Evolutionary conservation across 2,888 invertebrate species (phyloP).

Genomic region (Vesta saturnalis): DNA sequence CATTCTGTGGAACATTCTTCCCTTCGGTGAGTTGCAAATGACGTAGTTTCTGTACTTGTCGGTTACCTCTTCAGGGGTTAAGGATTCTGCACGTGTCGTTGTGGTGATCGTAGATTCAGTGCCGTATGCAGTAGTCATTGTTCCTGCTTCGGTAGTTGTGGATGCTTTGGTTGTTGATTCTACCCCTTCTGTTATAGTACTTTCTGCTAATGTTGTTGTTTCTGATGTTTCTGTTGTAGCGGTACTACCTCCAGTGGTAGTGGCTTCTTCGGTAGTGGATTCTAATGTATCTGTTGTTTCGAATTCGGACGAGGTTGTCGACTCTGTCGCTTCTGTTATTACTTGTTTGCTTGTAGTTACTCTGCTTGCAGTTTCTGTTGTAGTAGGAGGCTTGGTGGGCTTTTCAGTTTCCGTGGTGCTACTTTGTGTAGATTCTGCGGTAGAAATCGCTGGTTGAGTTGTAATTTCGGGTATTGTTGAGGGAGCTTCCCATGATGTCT

Average conservation of each 20-base stretch:
- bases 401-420: not conserved
- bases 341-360: not conserved
- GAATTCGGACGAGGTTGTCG: not conserved
- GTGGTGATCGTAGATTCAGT: too few relatives aligned
- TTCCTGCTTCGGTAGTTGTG: not conserved
- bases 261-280: not conserved
- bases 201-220: not conserved
- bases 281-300: not conserved
- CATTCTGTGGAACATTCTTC: not conserved
- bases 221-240: not conserved
- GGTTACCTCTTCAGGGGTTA: not conserved
- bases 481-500: too few relatives aligned
- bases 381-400: not conserved
- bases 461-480: too few relatives aligned
- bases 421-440: too few relatives aligned
- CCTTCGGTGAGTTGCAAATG: not conserved
- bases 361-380: not conserved
- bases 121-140: too few relatives aligned
- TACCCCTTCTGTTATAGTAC: not conserved
- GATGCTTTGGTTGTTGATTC: not conserved
- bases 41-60: too few relatives aligned
- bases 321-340: not conserved
- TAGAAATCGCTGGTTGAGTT: too few relatives aligned
- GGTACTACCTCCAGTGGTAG: not conserved
- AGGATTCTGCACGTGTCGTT: not conserved